Conservation (phyloP, 2,888 invertebrate genomes). For the Orthosia gracilis region DNA sequence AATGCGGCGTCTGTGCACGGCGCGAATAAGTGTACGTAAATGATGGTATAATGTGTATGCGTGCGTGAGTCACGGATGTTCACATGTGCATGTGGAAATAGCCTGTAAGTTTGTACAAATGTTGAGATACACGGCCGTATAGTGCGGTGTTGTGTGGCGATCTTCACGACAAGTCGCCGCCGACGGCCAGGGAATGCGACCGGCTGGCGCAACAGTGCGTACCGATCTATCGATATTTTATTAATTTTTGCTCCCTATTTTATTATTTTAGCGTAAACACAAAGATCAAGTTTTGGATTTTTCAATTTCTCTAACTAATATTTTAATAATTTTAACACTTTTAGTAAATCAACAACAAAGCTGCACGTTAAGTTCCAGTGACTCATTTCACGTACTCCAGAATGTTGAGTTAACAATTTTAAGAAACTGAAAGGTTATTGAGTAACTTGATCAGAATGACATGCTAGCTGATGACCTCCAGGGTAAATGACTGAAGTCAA, state of each 20-base stretch:
- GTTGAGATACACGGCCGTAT: conserved; percentile 79
- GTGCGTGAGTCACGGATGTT: conserved; percentile 88
- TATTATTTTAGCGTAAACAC: conserved; percentile 15
- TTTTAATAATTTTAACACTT: background rate
- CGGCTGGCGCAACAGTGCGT: conserved; percentile 88
- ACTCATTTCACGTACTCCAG: too few species aligned
- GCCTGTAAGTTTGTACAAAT: conserved; percentile 86
- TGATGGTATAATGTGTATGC: conserved; percentile 81
- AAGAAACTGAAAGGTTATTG: background rate
- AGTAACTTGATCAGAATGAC: background rate
- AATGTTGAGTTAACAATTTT: background rate
- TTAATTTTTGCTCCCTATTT: conserved; percentile 26
- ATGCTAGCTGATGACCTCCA: too few species aligned
- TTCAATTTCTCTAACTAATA: background rate
- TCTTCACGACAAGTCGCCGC: conserved; percentile 84
- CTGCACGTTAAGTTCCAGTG: too few species aligned
- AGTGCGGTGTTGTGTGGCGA: conserved; percentile 77
- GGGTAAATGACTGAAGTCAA: background rate
- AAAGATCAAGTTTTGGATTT: background rate
- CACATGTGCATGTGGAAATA: conserved; percentile 89
- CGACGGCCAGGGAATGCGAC: conserved; percentile 88
- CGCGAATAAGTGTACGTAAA: conserved; percentile 81
- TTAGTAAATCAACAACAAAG: background rate
- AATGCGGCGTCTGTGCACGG: conserved; percentile 73
- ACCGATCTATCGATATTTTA: conserved; percentile 77